A percentile compares a stretch with the other conserved stretches of the same genome.
These are phyloP conservation scores for Ornithoptera alexandrae DNA, from an alignment of 2,888 invertebrate species.

Conservation along the genomic window DNA sequence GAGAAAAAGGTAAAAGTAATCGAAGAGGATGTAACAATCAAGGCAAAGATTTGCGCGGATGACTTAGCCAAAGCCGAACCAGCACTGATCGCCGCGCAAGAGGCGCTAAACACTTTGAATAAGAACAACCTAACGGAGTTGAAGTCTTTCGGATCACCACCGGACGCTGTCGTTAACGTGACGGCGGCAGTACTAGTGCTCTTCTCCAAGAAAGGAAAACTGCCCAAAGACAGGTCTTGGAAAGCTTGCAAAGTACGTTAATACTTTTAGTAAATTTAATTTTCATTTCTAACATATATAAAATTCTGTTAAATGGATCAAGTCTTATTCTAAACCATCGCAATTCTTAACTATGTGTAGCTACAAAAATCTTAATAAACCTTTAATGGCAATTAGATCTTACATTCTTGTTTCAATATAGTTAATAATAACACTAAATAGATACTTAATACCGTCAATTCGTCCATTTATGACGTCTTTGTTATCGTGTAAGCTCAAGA, in stretches of 20 bases:
- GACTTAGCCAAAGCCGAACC: conserved; percentile 96
- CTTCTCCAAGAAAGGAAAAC: conserved; percentile 89
- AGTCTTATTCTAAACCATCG: background rate
- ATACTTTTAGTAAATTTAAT: background rate
- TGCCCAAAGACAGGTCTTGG: conserved; percentile 96
- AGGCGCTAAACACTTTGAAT: conserved; percentile 94
- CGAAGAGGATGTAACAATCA: conserved; percentile 91
- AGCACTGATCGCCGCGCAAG: conserved; percentile 92
- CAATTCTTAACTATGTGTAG: background rate
- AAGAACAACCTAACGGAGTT: conserved; percentile 96
- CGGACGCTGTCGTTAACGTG: conserved; percentile 92
- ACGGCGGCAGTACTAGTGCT: conserved; percentile 92
- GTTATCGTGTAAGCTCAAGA: too few relatives aligned
- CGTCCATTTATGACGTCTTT: too few relatives aligned
- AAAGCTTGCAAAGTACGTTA: conserved; percentile 87
- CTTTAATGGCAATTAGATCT: too few relatives aligned
- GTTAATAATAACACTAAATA: too few relatives aligned
- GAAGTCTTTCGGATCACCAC: conserved; percentile 96
- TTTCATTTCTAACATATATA: background rate
- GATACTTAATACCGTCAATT: too few relatives aligned
- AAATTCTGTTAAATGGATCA: too few relatives aligned
- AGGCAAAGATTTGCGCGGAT: conserved; percentile 91
- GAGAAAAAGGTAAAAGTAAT: conserved; percentile 94
- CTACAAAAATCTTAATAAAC: too few relatives aligned
- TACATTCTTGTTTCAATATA: too few relatives aligned